Evolutionary conservation across 2,797 vertebrate genomes (phyloP).

Genomic region (Sebastolobus altivelis): DNA sequence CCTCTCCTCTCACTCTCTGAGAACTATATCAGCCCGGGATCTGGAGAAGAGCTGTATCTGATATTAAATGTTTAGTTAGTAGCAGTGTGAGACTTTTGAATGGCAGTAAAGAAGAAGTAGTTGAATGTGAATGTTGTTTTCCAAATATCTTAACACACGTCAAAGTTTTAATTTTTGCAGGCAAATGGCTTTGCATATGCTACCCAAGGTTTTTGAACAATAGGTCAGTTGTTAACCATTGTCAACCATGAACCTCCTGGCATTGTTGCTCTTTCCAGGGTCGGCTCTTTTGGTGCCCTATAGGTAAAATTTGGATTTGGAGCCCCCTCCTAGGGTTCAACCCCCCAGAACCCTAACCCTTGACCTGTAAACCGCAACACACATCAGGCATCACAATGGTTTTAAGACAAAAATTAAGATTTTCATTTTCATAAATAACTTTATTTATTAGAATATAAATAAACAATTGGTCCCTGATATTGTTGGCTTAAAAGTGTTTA

Average conservation of each 20-base stretch:
- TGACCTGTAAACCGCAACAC: no score
- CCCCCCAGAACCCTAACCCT: no score
- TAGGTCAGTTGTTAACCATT: background rate
- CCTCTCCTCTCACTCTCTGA: constrained; percentile 77
- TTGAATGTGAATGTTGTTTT: background rate
- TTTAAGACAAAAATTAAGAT: no score
- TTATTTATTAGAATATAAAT: no score
- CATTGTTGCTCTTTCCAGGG: background rate
- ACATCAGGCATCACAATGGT: no score
- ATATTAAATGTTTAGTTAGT: background rate
- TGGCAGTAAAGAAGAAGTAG: background rate
- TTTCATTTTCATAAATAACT: no score
- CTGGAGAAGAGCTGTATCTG: constrained; percentile 84
- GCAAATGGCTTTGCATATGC: background rate
- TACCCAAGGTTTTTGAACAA: accelerated
- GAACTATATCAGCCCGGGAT: constrained; percentile 85
- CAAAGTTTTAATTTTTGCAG: background rate
- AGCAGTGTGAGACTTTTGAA: background rate
- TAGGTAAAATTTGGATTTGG: no score
- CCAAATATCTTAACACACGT: background rate
- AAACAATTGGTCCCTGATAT: no score
- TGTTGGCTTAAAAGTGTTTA: no score
- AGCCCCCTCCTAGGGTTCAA: no score
- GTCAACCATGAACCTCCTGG: background rate
- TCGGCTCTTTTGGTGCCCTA: no score